A percentile compares a stretch with the other conserved stretches of the same genome.
Evolutionary conservation across 2,797 vertebrate genomes (phyloP).

Genomic region (Cheirogaleus major): DNA sequence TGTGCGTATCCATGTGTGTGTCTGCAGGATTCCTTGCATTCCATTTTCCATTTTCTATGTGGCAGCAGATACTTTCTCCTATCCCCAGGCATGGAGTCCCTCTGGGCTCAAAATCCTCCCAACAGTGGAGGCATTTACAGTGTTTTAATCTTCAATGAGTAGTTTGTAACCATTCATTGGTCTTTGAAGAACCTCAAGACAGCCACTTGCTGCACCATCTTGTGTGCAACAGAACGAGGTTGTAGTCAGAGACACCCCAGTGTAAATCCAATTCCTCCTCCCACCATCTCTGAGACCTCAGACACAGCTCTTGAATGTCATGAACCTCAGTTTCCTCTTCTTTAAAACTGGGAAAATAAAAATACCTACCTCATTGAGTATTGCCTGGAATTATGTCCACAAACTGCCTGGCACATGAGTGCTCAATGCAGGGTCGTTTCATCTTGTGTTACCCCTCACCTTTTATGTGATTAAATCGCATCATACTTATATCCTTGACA

Average conservation of each 20-base stretch:
- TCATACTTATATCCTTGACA: not conserved
- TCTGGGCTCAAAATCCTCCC: not conserved
- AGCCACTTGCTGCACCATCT: not conserved
- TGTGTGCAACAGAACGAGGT: not conserved
- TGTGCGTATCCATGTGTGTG: accelerated
- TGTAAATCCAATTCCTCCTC: not conserved
- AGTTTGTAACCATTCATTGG: accelerated
- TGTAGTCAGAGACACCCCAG: not conserved
- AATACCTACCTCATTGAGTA: accelerated
- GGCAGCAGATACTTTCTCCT: not conserved
- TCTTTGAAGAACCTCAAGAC: not conserved
- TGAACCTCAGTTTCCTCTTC: not conserved
- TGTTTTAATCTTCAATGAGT: not conserved
- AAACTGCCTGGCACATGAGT: accelerated
- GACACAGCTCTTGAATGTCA: not conserved
- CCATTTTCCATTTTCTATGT: not conserved
- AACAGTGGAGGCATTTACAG: not conserved
- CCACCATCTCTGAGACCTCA: not conserved
- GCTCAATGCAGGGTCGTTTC: accelerated
- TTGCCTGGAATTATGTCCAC: not conserved
- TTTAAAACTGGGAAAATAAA: not conserved
- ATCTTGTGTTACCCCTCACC: not conserved
- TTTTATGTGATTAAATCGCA: not conserved
- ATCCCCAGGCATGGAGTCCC: not conserved
- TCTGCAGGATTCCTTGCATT: not conserved